A percentile compares a stretch with the other conserved stretches of the same genome.
phyloP scores from a whole-genome alignment of 2,113 vertebrate species.

The human (Homo sapiens) region DNA sequence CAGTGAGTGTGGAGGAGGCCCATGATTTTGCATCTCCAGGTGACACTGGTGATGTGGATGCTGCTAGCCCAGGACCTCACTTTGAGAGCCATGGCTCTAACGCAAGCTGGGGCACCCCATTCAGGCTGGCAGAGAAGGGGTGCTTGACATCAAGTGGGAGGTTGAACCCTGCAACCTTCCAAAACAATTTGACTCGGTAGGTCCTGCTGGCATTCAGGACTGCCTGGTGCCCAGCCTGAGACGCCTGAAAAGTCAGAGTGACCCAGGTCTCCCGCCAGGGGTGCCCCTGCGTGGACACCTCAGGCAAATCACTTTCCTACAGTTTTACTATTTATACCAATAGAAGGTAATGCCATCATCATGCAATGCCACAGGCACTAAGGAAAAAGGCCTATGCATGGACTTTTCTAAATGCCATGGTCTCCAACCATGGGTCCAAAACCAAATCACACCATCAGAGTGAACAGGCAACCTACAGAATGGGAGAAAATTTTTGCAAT shows the following conservation, averaged over 20 bases:
- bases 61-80: neutral
- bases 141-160: rapidly evolving
- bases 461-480: too few species aligned
- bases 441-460: neutral
- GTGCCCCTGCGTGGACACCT: neutral
- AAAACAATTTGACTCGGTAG: neutral
- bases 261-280: neutral
- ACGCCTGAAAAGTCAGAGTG: neutral
- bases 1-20: neutral
- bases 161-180: neutral
- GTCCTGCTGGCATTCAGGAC: neutral
- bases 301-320: neutral
- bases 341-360: rapidly evolving
- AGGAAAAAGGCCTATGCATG: rapidly evolving
- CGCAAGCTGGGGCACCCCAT: neutral
- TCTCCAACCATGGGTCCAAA: neutral
- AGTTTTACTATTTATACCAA: neutral
- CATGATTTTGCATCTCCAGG: neutral
- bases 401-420: neutral
- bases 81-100: neutral
- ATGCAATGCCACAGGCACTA: rapidly evolving
- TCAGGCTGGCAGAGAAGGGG: neutral
- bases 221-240: neutral
- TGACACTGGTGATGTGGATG: neutral
- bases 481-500: too few species aligned